Evolutionary conservation across 2,113 vertebrate genomes (phyloP).

Genomic region (Nestor notabilis): DNA sequence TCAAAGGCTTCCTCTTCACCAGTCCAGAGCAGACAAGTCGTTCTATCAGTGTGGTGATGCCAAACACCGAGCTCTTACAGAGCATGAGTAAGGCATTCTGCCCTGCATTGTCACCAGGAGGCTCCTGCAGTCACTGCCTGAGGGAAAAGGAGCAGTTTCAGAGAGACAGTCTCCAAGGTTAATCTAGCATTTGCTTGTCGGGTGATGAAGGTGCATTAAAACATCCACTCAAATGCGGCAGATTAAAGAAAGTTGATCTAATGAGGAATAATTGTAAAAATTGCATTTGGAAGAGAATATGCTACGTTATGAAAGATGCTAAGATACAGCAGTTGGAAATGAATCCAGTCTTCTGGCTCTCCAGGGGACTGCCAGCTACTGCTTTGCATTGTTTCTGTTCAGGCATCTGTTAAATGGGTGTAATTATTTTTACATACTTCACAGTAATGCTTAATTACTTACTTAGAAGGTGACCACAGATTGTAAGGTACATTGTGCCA

Average conservation of each 20-base stretch:
- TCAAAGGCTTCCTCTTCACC: background rate
- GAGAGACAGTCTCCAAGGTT: background rate
- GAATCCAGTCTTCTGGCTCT: background rate
- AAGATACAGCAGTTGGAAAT: background rate
- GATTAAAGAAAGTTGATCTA: background rate
- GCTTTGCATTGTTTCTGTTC: background rate
- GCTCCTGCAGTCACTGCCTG: background rate
- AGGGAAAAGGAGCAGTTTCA: background rate
- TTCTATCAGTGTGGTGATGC: background rate
- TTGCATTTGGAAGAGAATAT: background rate
- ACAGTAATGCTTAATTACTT: conserved; percentile 1
- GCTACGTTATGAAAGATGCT: background rate
- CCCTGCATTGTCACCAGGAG: background rate
- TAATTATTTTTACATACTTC: conserved; percentile 6
- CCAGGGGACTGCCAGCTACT: background rate
- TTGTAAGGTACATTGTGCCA: background rate
- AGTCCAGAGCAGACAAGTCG: background rate
- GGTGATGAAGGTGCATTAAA: background rate
- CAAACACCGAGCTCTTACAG: background rate
- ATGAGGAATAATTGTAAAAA: background rate
- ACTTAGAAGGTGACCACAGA: background rate
- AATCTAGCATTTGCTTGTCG: background rate
- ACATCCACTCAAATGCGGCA: background rate
- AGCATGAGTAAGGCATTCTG: background rate
- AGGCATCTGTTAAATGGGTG: background rate